A percentile compares a stretch with the other conserved stretches of the same genome.
Evolutionary conservation across 1,140 invertebrate species (phyloP).

Genomic region (Pogonus chalceus): DNA sequence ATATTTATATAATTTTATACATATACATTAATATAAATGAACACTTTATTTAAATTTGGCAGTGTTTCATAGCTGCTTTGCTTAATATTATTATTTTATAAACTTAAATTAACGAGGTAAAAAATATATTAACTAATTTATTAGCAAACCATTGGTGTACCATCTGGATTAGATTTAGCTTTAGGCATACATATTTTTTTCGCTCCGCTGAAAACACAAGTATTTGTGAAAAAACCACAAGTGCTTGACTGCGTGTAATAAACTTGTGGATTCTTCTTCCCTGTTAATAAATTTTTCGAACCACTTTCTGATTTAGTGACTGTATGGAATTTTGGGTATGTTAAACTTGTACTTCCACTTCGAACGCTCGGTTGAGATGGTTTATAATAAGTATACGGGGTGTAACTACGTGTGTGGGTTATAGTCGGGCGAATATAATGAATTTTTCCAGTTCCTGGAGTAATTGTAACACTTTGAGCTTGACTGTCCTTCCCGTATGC

Average conservation of each 20-base stretch:
- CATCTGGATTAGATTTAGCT: slow-evolving; percentile 44
- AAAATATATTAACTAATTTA: neutral
- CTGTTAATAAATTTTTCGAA: slow-evolving; percentile 42
- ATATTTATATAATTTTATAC: no score
- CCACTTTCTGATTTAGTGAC: slow-evolving; percentile 69
- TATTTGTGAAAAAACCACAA: slow-evolving; percentile 76
- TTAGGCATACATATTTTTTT: slow-evolving; percentile 73
- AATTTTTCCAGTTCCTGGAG: slow-evolving; percentile 43
- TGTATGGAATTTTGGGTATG: slow-evolving; percentile 50
- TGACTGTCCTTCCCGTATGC: slow-evolving; percentile 48
- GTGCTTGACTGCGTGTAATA: slow-evolving; percentile 78
- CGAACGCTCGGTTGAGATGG: slow-evolving; percentile 30
- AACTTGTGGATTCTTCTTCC: slow-evolving; percentile 58
- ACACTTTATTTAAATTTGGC: no score
- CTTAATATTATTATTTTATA: no score
- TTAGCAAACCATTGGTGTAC: slow-evolving; percentile 40
- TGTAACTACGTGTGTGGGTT: neutral
- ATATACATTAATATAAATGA: no score
- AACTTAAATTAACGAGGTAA: no score
- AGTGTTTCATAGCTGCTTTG: no score
- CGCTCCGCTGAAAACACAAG: slow-evolving; percentile 65
- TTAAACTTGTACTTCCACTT: slow-evolving; percentile 31
- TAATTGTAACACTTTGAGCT: slow-evolving; percentile 50
- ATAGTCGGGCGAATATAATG: slow-evolving; percentile 30
- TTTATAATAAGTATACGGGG: slow-evolving; percentile 13